Percentiles rank a stretch among this genome's conserved stretches.
Conservation (phyloP, 1,140 invertebrate species). For the Lucilia cuprina region DNA sequence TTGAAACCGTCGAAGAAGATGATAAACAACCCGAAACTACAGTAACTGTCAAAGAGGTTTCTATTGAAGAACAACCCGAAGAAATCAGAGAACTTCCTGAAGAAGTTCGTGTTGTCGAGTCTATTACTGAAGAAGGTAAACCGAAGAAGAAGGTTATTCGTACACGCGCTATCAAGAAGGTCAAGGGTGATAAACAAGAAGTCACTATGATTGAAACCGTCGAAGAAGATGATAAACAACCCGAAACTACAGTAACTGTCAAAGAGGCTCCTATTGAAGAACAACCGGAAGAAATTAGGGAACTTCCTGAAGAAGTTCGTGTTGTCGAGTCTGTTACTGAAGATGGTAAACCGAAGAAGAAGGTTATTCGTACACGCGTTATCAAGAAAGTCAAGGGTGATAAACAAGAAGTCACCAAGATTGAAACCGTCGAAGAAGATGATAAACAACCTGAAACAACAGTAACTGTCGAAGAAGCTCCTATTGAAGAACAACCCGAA, state of each 20-base stretch:
- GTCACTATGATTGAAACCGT: constrained; percentile 33
- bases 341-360: constrained; percentile 35
- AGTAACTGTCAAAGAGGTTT: constrained; percentile 26
- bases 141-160: constrained; percentile 31
- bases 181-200: constrained; percentile 35
- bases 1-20: constrained; percentile 26
- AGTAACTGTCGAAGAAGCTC: constrained; percentile 26
- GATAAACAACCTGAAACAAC: constrained; percentile 34
- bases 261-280: constrained; percentile 29
- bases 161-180: constrained; percentile 32
- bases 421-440: constrained; percentile 35
- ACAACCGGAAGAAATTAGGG: constrained; percentile 13
- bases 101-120: constrained; percentile 30
- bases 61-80: constrained; percentile 22
- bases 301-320: constrained; percentile 30
- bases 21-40: constrained; percentile 35
- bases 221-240: constrained; percentile 35
- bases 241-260: constrained; percentile 33
- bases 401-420: constrained; percentile 35
- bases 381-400: constrained; percentile 34
- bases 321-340: constrained; percentile 29
- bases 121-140: constrained; percentile 35
- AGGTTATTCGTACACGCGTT: constrained; percentile 24
- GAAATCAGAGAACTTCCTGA: constrained; percentile 23
- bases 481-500: constrained; percentile 20